Conservation (phyloP, 2,113 vertebrate species). For the Planiliza haematocheilus region DNA sequence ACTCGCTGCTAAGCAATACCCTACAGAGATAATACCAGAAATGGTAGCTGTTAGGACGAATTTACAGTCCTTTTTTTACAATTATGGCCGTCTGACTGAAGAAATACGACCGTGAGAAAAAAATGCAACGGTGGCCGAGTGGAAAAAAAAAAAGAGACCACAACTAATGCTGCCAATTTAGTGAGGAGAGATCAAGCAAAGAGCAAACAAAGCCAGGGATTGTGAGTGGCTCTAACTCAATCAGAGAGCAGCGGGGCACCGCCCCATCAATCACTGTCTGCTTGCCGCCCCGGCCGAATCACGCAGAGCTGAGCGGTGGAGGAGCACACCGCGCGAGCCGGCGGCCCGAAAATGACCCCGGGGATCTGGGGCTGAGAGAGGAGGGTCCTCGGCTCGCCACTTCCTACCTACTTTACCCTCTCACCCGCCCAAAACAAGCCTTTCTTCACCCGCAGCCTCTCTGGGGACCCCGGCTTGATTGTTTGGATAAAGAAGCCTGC, state of each 20-base stretch:
- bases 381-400: slow-evolving; percentile 22
- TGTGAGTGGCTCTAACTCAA: slow-evolving; percentile 77
- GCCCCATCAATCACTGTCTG: slow-evolving; percentile 83
- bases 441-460: slow-evolving; percentile 29
- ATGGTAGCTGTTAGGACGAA: slow-evolving; percentile 43
- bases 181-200: slow-evolving; percentile 68
- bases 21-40: slow-evolving; percentile 62
- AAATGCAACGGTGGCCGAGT: not conserved
- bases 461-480: slow-evolving; percentile 53
- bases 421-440: slow-evolving; percentile 66
- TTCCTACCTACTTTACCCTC: slow-evolving; percentile 47
- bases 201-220: slow-evolving; percentile 72
- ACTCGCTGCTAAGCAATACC: slow-evolving; percentile 50
- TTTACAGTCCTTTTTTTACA: slow-evolving; percentile 55
- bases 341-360: slow-evolving; percentile 57
- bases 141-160: slow-evolving; percentile 39
- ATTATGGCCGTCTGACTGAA: slow-evolving; percentile 57
- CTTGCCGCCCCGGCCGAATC: slow-evolving; percentile 55
- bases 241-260: slow-evolving; percentile 73
- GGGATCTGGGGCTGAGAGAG: slow-evolving; percentile 29
- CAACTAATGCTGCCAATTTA: slow-evolving; percentile 69
- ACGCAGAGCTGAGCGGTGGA: slow-evolving; percentile 53
- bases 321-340: slow-evolving; percentile 51
- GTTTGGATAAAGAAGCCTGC: slow-evolving; percentile 53
- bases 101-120: slow-evolving; percentile 55